Conservation (phyloP, 2,113 vertebrate species). For the Phalacrocorax brasilianus region DNA sequence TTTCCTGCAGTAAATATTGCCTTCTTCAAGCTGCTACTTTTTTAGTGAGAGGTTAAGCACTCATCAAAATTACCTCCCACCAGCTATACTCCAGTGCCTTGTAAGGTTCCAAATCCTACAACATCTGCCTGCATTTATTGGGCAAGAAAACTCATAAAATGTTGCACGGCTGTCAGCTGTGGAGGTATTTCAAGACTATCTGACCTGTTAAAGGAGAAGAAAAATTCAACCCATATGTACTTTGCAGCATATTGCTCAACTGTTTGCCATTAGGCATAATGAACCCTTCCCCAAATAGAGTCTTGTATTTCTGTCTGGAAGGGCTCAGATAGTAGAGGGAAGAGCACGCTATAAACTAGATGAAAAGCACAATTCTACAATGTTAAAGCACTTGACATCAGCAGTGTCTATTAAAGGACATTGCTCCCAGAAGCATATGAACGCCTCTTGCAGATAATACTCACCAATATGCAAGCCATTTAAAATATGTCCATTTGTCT, state of each 20-base stretch:
- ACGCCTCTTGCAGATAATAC: background rate
- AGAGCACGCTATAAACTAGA: background rate
- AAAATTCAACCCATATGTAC: constrained; percentile 39
- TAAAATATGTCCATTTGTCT: background rate
- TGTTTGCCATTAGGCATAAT: constrained; percentile 57
- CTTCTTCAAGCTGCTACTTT: constrained; percentile 70
- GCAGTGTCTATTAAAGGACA: background rate
- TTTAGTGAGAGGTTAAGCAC: constrained; percentile 69
- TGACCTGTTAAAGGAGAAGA: background rate
- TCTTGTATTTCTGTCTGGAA: constrained; percentile 44
- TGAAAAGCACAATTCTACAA: background rate
- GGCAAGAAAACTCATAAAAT: constrained; percentile 62
- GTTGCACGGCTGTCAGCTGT: constrained; percentile 34
- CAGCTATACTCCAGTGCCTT: constrained; percentile 47
- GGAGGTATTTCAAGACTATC: constrained; percentile 23
- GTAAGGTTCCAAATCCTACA: constrained; percentile 59
- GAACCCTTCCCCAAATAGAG: constrained; percentile 13
- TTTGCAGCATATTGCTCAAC: background rate
- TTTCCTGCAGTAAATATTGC: constrained; percentile 68
- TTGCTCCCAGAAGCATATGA: background rate
- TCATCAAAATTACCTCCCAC: constrained; percentile 61
- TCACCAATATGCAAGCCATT: background rate
- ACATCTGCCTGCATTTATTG: constrained; percentile 55
- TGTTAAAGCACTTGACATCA: background rate
- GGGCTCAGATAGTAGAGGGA: background rate